Base-by-base conservation (phyloP, 2,888 invertebrate genomes). In the Drosophila kambysellisi region DNA sequence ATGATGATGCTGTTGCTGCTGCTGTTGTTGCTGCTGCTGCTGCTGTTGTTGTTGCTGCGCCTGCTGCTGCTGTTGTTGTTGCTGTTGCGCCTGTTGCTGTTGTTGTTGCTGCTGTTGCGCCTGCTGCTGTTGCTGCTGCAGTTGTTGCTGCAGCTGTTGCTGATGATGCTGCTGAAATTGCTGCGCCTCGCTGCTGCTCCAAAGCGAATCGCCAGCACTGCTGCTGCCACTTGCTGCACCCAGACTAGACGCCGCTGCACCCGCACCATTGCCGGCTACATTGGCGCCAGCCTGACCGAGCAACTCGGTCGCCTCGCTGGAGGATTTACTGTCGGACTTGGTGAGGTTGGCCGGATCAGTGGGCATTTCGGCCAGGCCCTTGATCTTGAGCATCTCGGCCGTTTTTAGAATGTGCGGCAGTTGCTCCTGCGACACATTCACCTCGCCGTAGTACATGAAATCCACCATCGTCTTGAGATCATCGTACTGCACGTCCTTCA, bases 381-480 rank as follows among this genome's bases (percentile, higher is more conserved):
- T 97, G 68, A 98, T 97, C 94, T 97, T 97, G 59, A 98, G 94
- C 92, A 96, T 96, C 92, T 97, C 97, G 2, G 97, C 97, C 33
- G 97, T 97, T 94, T 97, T 95, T 71, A 95, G 93, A 83, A 96
- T 95, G 93, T 95, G 95, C 71, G 97, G 97, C 85, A 98, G 94
- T 91, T 97, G 97, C 87, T 97, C 97, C 91, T 97, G 97, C 2
- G 97, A 97, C 37, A 98, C 97, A 93, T 98, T 97, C 9, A 98
- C 97, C 94, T 97, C 97, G 0, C 98, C 98, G 88, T 97, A 97
- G 92, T 98, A 98, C 96, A 98, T 98, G 91, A 98, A 98, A 91
- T 97, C 97, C 12, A 98, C 97, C 95, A 98, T 96, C 35, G 96
- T 97, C 91, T 96, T 96, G 68, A 98, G 94, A 93, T 98, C 97